Conservation (phyloP, 2,888 invertebrate genomes). For the Ochropleura plecta region DNA sequence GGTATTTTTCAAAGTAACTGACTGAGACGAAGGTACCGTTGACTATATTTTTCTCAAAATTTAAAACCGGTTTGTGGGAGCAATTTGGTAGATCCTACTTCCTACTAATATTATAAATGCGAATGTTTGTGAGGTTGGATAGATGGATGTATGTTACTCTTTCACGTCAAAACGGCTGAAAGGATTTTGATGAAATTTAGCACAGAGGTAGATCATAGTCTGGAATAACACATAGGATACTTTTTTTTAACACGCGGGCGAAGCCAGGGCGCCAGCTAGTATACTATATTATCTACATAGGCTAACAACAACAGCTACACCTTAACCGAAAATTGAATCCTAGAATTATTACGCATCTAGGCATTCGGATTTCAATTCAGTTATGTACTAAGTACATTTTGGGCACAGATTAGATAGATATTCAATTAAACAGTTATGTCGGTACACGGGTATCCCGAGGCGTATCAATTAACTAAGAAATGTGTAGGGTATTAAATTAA, state of each 20-base stretch:
- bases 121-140: too few relatives aligned
- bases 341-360: constrained; percentile 1
- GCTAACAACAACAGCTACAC: neutral
- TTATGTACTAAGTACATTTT: constrained; percentile 36
- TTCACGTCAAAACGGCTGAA: too few relatives aligned
- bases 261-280: too few relatives aligned
- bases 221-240: too few relatives aligned
- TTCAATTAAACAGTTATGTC: constrained; percentile 59
- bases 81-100: neutral
- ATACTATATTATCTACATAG: too few relatives aligned
- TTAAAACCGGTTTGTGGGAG: neutral
- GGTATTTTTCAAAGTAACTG: constrained; percentile 38
- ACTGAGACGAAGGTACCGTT: neutral
- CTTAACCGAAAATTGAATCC: constrained; percentile 3
- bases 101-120: too few relatives aligned
- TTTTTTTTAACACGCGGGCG: too few relatives aligned
- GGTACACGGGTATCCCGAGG: constrained; percentile 32
- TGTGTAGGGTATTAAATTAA: constrained; percentile 57
- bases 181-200: too few relatives aligned
- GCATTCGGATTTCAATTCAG: constrained; percentile 21
- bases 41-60: neutral
- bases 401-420: constrained; percentile 53
- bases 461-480: constrained; percentile 62
- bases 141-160: too few relatives aligned
- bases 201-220: too few relatives aligned